Percentiles rank a stretch among this genome's conserved stretches.
Conservation (phyloP, 2,113 vertebrate species). For the Silurus meridionalis region DNA sequence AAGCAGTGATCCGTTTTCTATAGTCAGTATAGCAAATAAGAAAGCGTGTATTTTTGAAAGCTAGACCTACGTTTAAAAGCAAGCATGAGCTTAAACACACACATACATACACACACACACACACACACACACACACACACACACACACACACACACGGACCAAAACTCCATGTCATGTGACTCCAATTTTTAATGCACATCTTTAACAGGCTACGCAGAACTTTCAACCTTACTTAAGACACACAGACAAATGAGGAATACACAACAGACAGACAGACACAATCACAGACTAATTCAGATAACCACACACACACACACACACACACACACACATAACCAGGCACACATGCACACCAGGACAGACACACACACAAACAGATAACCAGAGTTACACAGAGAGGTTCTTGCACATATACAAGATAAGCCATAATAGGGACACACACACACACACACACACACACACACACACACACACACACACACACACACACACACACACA, state of each 20-base stretch:
- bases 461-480: neutral
- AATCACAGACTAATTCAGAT: neutral
- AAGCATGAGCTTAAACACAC: neutral
- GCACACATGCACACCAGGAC: neutral
- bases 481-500: neutral
- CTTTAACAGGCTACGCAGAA: too few species aligned
- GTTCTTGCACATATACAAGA: too few species aligned
- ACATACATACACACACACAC: neutral
- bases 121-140: neutral
- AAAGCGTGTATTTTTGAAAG: neutral
- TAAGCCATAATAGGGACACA: neutral
- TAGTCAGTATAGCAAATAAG: neutral
- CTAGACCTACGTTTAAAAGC: neutral
- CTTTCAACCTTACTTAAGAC: too few species aligned
- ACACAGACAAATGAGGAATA: too few species aligned
- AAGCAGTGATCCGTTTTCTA: neutral
- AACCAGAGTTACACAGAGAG: too few species aligned
- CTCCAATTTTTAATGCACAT: too few species aligned
- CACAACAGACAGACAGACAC: neutral
- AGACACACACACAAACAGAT: too few species aligned
- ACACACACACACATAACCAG: too few species aligned
- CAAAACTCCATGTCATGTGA: too few species aligned
- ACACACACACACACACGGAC: neutral
- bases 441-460: neutral
- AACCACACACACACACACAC: neutral